Evolutionary conservation across 2,888 invertebrate genomes (phyloP).

Genomic region (Lasioglossum morio): DNA sequence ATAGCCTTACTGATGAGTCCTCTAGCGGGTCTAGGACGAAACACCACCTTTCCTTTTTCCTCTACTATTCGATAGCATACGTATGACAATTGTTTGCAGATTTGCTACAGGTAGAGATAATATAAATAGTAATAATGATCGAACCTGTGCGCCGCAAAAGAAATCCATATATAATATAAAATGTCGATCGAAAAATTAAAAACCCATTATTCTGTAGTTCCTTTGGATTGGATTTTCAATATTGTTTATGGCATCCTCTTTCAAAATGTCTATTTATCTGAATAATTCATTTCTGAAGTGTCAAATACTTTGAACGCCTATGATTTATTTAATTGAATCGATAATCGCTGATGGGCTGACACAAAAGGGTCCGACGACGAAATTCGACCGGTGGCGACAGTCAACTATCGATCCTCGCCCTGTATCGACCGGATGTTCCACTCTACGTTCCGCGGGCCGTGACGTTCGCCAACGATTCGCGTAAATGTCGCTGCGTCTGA

Average conservation of each 20-base stretch:
- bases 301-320: neutral
- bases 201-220: too few species aligned
- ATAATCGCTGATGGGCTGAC: neutral
- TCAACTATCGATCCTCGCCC: conserved; percentile 18
- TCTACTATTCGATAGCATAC: too few species aligned
- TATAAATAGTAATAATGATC: too few species aligned
- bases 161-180: too few species aligned
- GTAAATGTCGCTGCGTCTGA: conserved; percentile 22
- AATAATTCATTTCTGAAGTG: neutral
- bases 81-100: too few species aligned
- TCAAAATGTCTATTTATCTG: neutral
- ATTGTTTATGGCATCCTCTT: neutral
- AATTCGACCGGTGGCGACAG: conserved; percentile 4
- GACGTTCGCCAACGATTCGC: conserved; percentile 16
- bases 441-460: conserved; percentile 1
- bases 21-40: too few species aligned
- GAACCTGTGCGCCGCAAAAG: too few species aligned
- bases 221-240: neutral
- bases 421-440: conserved; percentile 14
- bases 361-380: neutral
- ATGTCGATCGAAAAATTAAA: too few species aligned
- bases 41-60: too few species aligned
- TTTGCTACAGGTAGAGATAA: too few species aligned
- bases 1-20: too few species aligned
- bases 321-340: neutral